phyloP scores from a whole-genome alignment of 2,888 invertebrate species.

The Torymus aiolomorphi region DNA sequence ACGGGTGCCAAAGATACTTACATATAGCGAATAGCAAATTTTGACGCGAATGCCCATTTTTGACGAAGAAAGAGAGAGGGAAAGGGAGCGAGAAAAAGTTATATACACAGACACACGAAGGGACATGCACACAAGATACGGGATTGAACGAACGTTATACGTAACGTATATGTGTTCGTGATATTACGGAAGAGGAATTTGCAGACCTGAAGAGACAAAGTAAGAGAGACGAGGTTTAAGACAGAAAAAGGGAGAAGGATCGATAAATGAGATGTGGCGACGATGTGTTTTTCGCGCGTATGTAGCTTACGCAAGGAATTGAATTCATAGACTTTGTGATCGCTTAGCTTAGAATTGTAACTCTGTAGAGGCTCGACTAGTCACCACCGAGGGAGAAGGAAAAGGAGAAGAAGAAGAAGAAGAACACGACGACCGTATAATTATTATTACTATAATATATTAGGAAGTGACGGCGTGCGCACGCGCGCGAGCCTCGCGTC shows the following conservation, averaged over 20 bases:
- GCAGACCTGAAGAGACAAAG: neutral
- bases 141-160: constrained; percentile 26
- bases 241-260: neutral
- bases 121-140: constrained; percentile 34
- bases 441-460: no score
- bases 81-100: neutral
- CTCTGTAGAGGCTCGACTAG: constrained; percentile 37
- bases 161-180: neutral
- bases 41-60: neutral
- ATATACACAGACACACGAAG: neutral
- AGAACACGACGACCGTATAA: no score
- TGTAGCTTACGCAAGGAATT: constrained; percentile 57
- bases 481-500: neutral
- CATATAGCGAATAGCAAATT: neutral
- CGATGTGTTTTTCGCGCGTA: constrained; percentile 45
- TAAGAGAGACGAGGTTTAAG: neutral
- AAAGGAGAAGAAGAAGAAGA: no score
- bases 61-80: neutral
- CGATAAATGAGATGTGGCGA: neutral
- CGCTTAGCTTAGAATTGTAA: constrained; percentile 52
- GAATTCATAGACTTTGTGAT: constrained; percentile 56
- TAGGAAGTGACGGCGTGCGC: neutral
- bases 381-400: no score
- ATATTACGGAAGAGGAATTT: constrained; percentile 25
- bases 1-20: constrained; percentile 20